Base-by-base conservation (phyloP, 2,797 vertebrate genomes). In the Propithecus deckenii region DNA sequence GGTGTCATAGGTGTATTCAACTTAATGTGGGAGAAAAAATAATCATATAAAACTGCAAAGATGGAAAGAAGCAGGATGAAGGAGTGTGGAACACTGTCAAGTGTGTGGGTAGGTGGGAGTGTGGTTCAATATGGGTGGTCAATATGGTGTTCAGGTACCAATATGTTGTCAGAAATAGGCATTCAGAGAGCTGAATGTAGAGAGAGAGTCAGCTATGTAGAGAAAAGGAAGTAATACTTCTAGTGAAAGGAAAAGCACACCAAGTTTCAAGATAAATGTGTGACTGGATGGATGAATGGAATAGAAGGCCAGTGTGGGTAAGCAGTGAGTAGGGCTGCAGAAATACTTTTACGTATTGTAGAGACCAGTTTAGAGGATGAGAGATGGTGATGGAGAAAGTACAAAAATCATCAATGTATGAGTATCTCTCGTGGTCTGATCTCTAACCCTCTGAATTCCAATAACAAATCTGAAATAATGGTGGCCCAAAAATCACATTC, bases 261-360 rank as follows among this genome's bases (percentile, higher is more conserved):
- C 22, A 20, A 75, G 5, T 50, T 85, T 22, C 1, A 17, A 65
- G 41, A 80, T 69, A 2, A 5, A 6, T 7, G 14, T 63, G 12
- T 63, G 6, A 61, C 35, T 46, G 7, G 75, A 35, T 69, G 59
- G 59, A 75, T 43, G 69, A 52, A 89, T n/a, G 7, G 12, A 23
- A 57, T 14, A 43, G 38, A 35, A 52, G 9, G 0, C 0, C 7
- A 30, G 6, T 1, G 1, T 6, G 18, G 41, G 0, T 14, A 43
- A 41, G 22, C 20, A 15, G 7, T 50, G 7, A 52, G 12, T 0
- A 4, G 6, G 23, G 17, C 7, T 17, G 5, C 18, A 52, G 23
- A 69, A 78, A 43, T 0, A 1, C 3, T 95, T 48, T 63, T 41
- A 57, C 32, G 5, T 57, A 46, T 41, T 35, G 1, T 20, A 50